Evolutionary conservation across 2,797 vertebrate species (phyloP), one percentile per base, ranked within the genome.

Genomic region (Sorex maritimensis): DNA sequence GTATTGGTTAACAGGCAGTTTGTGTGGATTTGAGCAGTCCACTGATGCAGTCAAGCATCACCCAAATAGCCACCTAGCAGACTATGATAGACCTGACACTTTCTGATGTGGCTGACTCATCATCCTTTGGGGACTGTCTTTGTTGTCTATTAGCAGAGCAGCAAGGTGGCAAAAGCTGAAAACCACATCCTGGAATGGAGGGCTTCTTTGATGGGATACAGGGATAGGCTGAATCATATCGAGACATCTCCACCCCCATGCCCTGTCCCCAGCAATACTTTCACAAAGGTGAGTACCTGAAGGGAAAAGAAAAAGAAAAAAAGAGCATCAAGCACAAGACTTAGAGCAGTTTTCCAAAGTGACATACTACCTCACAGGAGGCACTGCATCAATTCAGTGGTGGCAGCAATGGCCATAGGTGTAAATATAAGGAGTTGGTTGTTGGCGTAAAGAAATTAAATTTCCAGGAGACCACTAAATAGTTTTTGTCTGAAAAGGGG

Each of bases 151-250:
- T 44, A 81, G 75, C 80, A 84, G 34, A 78, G 75, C n/a, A 67
- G 63, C 21, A 41, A 38, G 46, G 63, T 46, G 69, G 44, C 15
- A 41, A 89, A 34, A 73, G 69, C 74, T 80, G 86, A 75, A 88
- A 94, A 79, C 86, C 68, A 88, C 79, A 81, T 77, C 28, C 67
- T 46, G 44, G 85, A 41, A 93, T 65, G 41, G 63, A 65, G 23
- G 26, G 72, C 75, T 80, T 85, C 41, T 55, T 94, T 72, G 49
- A 52, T n/a, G 81, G 86, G 55, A n/a, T 46, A 26, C 44, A 41
- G 46, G 30, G 65, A 81, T 52, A 0, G 6, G 77, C 5, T 89
- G 94, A 94, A 90, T 90, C 92, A 92, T 81, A 92, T 11, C 2
- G 1, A 92, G 77, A 84, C 30, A 73, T 8, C 63, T 71, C 26